Evolutionary conservation across 2,888 invertebrate genomes (phyloP).

Genomic region (Apeira syringaria): DNA sequence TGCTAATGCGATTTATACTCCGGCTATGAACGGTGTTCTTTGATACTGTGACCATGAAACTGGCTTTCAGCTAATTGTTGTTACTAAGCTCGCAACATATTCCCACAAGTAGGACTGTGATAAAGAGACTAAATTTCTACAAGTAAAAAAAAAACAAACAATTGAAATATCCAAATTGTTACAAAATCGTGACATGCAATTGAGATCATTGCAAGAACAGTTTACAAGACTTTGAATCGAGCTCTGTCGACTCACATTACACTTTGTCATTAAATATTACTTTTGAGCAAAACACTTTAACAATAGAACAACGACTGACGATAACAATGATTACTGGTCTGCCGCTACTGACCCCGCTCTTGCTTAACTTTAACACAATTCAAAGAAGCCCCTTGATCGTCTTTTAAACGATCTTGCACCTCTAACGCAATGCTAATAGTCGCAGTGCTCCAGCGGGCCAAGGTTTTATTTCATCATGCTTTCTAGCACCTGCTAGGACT

Average conservation of each 20-base stretch:
- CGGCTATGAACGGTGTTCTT: constrained; percentile 22
- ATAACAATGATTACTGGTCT: constrained; percentile 63
- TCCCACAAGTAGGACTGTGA: constrained; percentile 2
- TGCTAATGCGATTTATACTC: constrained; percentile 40
- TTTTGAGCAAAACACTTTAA: constrained; percentile 63
- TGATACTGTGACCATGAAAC: constrained; percentile 27
- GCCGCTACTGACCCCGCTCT: constrained; percentile 60
- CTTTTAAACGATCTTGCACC: constrained; percentile 78
- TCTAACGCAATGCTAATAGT: constrained; percentile 66
- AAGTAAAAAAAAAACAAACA: constrained; percentile 4
- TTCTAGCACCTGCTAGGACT: constrained; percentile 73
- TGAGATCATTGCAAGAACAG: constrained; percentile 52
- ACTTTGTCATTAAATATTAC: constrained; percentile 65
- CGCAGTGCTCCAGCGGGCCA: constrained; percentile 69
- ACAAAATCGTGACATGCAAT: constrained; percentile 57
- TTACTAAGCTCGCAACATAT: constrained; percentile 8
- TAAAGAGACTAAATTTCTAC: constrained; percentile 1
- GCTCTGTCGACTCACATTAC: constrained; percentile 15
- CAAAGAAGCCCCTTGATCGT: constrained; percentile 75
- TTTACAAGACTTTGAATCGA: constrained; percentile 38
- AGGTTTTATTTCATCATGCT: constrained; percentile 74
- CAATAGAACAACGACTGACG: constrained; percentile 58
- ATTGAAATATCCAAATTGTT: constrained; percentile 28
- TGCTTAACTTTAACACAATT: constrained; percentile 71
- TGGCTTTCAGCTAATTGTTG: constrained; percentile 19